Base-by-base conservation (phyloP, 1,140 invertebrate genomes). In the Agraylea sexmaculata region DNA sequence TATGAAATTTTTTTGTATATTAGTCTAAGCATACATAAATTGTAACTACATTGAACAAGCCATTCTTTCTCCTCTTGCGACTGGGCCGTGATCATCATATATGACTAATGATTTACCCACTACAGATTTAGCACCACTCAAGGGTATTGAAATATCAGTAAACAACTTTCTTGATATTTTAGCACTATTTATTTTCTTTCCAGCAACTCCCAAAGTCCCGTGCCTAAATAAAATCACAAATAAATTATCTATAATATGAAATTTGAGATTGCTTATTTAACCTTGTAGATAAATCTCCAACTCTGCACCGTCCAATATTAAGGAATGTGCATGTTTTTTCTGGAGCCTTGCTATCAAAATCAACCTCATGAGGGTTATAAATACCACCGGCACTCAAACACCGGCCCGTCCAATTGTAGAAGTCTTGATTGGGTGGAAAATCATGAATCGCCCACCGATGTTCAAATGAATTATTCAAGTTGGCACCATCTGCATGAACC, bases 401-500 rank as follows among this genome's bases (percentile, higher is more conserved):
- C 31, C 91, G 64, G 38, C 69, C 75, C 30, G 78, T 82, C 87
- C 88, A 93, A 56, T 90, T 87, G 54, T 90, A 91, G 56, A 85
- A 93, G 59, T 95, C 91, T 49, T 75, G 47, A 20, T 62, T 61
- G 0, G 74, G 75, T 0, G 74, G 56, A 27, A 58, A 54, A 40
- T 68, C 71, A 51, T 77, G 74, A 2, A 78, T 65, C 0, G 74
- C 74, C 75, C 72, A 83, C 54, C 79, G 71, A 59, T 92, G 87
- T 29, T 78, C 73, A 22, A 65, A 64, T 0, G 85, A 85, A 55
- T 80, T 80, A 55, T 90, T 89, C 23, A 82, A 63, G 45, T 74
- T 75, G 19, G 80, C 77, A 0, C 87, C 88, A 59, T 94, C 88
- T 1, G 83, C 78, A 58, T 94, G 89, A 20, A 90, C 64, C 36